Conservation (phyloP, 2,888 invertebrate genomes). For the Terebella lapidaria region DNA sequence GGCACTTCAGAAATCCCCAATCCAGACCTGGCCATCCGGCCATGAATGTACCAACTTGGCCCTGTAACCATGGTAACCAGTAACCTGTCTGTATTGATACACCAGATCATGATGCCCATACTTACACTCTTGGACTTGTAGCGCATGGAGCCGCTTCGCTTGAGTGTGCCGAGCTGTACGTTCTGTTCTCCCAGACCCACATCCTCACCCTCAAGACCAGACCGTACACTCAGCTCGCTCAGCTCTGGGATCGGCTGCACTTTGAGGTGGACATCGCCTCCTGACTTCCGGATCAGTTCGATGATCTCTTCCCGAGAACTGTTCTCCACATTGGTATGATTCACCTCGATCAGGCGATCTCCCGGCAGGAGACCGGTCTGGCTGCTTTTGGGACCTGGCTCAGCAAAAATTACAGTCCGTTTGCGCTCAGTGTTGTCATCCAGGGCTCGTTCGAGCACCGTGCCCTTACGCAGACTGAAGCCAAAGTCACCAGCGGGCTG, state of each 20-base stretch:
- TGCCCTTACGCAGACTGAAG: slow-evolving; percentile 83
- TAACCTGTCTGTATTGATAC: too few species aligned
- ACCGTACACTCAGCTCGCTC: slow-evolving; percentile 79
- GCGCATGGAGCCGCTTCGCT: slow-evolving; percentile 65
- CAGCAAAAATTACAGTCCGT: slow-evolving; percentile 81
- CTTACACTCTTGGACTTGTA: slow-evolving; percentile 31
- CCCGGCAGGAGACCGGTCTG: slow-evolving; percentile 89
- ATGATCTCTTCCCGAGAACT: slow-evolving; percentile 85
- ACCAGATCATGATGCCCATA: too few species aligned
- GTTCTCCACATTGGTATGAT: slow-evolving; percentile 77
- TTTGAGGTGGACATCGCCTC: slow-evolving; percentile 65
- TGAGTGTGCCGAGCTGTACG: slow-evolving; percentile 68
- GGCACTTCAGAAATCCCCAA: too few species aligned
- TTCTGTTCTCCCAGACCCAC: slow-evolving; percentile 65
- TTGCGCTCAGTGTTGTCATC: slow-evolving; percentile 53
- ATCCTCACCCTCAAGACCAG: slow-evolving; percentile 64
- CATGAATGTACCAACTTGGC: too few species aligned
- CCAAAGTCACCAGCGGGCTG: slow-evolving; percentile 84
- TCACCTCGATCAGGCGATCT: slow-evolving; percentile 86
- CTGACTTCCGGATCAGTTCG: slow-evolving; percentile 67
- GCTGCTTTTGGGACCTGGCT: slow-evolving; percentile 72
- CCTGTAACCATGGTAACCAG: too few species aligned
- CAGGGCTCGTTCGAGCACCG: slow-evolving; percentile 60
- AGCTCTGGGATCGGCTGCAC: slow-evolving; percentile 91
- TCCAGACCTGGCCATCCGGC: too few species aligned